A percentile compares a stretch with the other conserved stretches of the same genome.
Evolutionary conservation across 2,113 vertebrate species (phyloP).

Genomic region (Bos javanicus): DNA sequence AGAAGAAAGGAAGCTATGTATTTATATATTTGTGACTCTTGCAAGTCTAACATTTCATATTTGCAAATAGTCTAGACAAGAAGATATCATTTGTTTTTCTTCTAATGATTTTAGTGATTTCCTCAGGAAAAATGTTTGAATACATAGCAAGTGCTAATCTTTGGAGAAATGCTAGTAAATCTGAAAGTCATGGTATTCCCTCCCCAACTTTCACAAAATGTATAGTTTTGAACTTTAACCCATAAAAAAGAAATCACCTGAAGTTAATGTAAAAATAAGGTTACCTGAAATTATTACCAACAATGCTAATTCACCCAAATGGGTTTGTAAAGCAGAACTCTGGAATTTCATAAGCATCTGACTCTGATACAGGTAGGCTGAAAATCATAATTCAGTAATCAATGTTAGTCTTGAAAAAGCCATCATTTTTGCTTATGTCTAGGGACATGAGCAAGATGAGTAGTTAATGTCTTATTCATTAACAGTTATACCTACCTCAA

Average conservation of each 20-base stretch:
- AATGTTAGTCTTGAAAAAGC: neutral
- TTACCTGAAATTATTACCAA: neutral
- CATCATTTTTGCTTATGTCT: neutral
- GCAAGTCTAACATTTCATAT: neutral
- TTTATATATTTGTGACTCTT: neutral
- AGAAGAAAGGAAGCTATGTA: neutral
- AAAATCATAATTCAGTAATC: neutral
- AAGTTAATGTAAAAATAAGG: neutral
- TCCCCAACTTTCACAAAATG: neutral
- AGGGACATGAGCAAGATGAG: neutral
- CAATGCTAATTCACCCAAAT: neutral
- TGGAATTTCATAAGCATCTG: neutral
- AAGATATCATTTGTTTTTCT: neutral
- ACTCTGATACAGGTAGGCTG: neutral
- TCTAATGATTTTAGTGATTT: neutral
- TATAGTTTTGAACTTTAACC: neutral
- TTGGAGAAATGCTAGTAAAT: neutral
- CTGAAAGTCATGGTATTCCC: neutral
- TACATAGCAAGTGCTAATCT: neutral
- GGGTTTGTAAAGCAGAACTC: neutral
- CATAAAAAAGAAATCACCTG: neutral
- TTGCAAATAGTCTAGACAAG: neutral
- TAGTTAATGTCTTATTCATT: neutral
- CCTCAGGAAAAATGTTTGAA: neutral
- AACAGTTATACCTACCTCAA: neutral